phyloP scores from a whole-genome alignment of 2,888 invertebrate genomes.

The Sabellastarte sp. region DNA sequence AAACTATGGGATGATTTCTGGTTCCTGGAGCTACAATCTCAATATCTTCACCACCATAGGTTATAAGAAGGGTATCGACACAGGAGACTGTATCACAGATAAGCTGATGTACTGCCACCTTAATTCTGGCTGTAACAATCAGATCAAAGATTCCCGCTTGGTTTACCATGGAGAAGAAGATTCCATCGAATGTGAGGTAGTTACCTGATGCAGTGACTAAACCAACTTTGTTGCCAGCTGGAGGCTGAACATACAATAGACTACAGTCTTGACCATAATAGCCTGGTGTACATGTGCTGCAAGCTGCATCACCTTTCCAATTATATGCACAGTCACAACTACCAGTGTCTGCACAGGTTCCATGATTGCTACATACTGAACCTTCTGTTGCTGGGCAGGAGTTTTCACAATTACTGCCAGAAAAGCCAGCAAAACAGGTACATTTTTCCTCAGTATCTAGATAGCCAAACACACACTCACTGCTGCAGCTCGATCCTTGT shows the following conservation, averaged over 20 bases:
- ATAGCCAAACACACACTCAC: neutral
- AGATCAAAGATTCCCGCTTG: neutral
- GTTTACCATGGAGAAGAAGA: neutral
- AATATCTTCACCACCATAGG: neutral
- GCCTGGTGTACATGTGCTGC: conserved; percentile 19
- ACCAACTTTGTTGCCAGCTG: neutral
- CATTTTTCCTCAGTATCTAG: conserved; percentile 14
- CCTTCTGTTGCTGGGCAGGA: conserved; percentile 24
- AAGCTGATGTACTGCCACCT: neutral
- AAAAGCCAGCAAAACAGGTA: conserved; percentile 34
- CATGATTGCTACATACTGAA: conserved; percentile 29
- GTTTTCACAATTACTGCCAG: conserved; percentile 29
- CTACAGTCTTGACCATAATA: conserved; percentile 28
- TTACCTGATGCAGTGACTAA: neutral
- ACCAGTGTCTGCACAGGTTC: conserved; percentile 28
- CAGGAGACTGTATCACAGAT: neutral
- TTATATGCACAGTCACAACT: conserved; percentile 20
- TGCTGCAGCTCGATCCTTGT: neutral
- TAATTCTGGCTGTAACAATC: neutral
- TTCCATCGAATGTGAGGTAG: neutral
- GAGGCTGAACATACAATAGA: neutral
- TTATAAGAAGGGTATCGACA: neutral
- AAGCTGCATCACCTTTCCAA: conserved; percentile 19
- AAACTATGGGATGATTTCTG: no score
- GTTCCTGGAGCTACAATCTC: no score